Conservation (phyloP, 1,140 invertebrate genomes). For the Drosophila santomea region DNA sequence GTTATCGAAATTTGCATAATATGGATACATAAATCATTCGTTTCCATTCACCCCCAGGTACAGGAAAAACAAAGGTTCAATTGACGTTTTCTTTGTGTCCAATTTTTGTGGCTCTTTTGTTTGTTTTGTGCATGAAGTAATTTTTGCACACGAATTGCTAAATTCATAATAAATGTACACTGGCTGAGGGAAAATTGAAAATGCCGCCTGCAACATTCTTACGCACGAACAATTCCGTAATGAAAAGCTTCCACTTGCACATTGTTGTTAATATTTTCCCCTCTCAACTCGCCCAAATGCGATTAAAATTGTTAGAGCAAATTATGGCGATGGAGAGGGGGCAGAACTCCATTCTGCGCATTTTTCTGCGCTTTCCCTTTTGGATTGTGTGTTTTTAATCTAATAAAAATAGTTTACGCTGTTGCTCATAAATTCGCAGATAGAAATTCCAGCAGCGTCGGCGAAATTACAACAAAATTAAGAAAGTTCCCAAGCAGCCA, state of each 20-base stretch:
- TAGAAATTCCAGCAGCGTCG: constrained; percentile 79
- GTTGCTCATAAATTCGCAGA: constrained; percentile 80
- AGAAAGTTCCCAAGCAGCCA: constrained; percentile 60
- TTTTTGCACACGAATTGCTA: constrained; percentile 81
- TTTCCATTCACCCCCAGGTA: constrained; percentile 3
- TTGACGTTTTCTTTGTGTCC: constrained; percentile 65
- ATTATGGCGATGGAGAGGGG: constrained; percentile 49
- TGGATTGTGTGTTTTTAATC: constrained; percentile 70
- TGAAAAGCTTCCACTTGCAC: constrained; percentile 60
- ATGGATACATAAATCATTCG: constrained; percentile 59
- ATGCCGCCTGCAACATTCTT: constrained; percentile 75
- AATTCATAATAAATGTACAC: constrained; percentile 80
- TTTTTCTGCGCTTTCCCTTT: constrained; percentile 51
- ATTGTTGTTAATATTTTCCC: constrained; percentile 76
- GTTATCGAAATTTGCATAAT: constrained; percentile 33
- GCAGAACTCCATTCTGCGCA: constrained; percentile 18
- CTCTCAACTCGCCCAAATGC: constrained; percentile 63
- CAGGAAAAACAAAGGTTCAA: constrained; percentile 53
- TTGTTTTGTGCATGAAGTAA: constrained; percentile 26
- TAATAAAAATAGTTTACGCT: constrained; percentile 80
- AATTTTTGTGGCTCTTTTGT: constrained; percentile 25
- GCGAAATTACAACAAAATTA: constrained; percentile 82
- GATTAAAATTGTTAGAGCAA: constrained; percentile 82
- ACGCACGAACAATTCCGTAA: constrained; percentile 80
- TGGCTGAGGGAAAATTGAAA: constrained; percentile 71